Percentiles rank a stretch among this genome's conserved stretches.
Evolutionary conservation across 2,113 vertebrate species (phyloP).

Genomic region (Engystomops pustulosus): DNA sequence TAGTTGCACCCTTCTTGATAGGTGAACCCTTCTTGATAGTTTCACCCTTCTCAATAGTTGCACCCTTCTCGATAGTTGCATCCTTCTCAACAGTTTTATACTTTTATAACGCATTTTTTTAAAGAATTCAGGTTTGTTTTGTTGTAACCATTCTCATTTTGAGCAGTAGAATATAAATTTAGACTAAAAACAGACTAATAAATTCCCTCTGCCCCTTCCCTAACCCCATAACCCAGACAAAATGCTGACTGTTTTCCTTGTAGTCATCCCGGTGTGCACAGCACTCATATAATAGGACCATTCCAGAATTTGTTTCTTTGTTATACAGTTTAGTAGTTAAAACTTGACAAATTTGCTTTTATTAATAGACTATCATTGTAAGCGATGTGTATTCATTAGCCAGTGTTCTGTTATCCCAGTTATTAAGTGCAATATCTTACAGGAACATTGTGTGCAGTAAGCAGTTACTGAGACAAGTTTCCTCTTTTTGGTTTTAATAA

Average conservation of each 20-base stretch:
- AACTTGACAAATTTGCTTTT: not conserved
- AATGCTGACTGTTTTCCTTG: not conserved
- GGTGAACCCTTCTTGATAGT: too few species aligned
- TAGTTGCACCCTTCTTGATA: too few species aligned
- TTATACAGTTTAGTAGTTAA: not conserved
- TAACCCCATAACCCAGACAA: not conserved
- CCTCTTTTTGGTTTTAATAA: not conserved
- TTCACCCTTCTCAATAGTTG: too few species aligned
- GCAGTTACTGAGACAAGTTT: not conserved
- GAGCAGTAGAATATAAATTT: not conserved
- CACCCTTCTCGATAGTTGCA: too few species aligned
- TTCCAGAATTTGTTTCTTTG: not conserved
- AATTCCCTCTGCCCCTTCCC: not conserved
- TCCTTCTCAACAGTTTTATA: too few species aligned
- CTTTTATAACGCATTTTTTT: too few species aligned
- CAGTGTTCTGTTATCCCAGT: conserved; percentile 1
- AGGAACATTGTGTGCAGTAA: not conserved
- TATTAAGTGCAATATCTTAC: not conserved
- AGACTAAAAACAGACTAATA: too few species aligned
- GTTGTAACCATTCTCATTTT: not conserved
- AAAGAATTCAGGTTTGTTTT: too few species aligned
- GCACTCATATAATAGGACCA: not conserved
- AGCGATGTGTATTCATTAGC: not conserved
- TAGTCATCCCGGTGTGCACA: not conserved
- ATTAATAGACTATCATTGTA: conserved; percentile 8